A percentile compares a stretch with the other conserved stretches of the same genome.
Conservation (phyloP, 2,113 vertebrate genomes). For the Toxotes jaculatrix region DNA sequence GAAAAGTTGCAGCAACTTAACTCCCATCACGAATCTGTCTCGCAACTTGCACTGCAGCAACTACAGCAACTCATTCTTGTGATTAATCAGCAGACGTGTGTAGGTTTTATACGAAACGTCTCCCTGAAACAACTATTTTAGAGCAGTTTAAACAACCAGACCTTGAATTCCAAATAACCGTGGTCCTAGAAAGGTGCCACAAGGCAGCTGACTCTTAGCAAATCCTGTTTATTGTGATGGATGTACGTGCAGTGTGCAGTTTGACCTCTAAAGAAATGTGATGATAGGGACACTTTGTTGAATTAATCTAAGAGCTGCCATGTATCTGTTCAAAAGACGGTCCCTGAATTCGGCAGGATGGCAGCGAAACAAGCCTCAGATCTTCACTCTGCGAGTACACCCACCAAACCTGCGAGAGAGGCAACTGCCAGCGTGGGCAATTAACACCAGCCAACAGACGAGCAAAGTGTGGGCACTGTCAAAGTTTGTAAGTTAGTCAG, state of each 20-base stretch:
- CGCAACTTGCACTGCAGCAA: constrained; percentile 13
- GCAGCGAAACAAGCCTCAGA: constrained; percentile 23
- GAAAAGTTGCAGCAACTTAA: constrained; percentile 3
- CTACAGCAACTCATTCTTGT: constrained; percentile 13
- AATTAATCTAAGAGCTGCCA: constrained; percentile 38
- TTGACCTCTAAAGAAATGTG: constrained; percentile 21
- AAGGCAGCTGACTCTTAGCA: background rate
- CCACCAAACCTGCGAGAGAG: constrained; percentile 50
- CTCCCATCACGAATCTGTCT: constrained; percentile 2
- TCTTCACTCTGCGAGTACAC: constrained; percentile 30
- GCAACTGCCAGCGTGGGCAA: constrained; percentile 64
- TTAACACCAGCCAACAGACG: constrained; percentile 60
- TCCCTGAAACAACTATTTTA: constrained; percentile 24
- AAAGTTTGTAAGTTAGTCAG: constrained; percentile 51
- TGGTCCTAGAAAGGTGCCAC: background rate
- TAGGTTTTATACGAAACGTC: background rate
- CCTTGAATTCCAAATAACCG: constrained; percentile 25
- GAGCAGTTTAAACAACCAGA: background rate
- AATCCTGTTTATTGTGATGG: constrained; percentile 18
- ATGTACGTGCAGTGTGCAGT: constrained; percentile 7
- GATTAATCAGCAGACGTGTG: constrained; percentile 13
- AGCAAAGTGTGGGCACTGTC: constrained; percentile 60
- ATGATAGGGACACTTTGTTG: constrained; percentile 39
- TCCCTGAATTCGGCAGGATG: constrained; percentile 39
- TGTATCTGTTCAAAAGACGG: constrained; percentile 31